Evolutionary conservation across 2,888 invertebrate species (phyloP).

Genomic region (Andrena camellia): DNA sequence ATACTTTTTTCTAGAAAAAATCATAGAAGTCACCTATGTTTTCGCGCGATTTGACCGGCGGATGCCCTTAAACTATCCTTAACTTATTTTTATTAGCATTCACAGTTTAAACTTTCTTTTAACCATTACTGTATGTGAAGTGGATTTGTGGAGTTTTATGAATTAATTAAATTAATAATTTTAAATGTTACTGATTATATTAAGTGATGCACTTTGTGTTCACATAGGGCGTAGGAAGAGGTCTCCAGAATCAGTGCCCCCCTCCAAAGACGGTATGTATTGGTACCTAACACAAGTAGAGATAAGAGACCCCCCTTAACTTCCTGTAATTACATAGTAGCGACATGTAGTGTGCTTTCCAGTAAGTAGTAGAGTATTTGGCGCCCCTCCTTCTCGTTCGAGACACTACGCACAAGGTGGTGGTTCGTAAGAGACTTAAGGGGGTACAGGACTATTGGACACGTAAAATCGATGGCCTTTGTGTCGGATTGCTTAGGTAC

Average conservation of each 20-base stretch:
- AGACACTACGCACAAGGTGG: constrained; percentile 78
- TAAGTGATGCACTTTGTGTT: constrained; percentile 48
- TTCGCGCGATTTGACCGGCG: too few relatives aligned
- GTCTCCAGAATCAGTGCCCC: constrained; percentile 66
- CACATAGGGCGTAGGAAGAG: constrained; percentile 81
- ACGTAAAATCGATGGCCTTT: too few relatives aligned
- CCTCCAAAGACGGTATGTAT: constrained; percentile 60
- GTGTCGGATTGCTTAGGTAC: too few relatives aligned
- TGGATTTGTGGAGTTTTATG: too few relatives aligned
- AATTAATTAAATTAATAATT: too few relatives aligned
- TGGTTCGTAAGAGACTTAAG: constrained; percentile 73
- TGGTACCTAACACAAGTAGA: background rate
- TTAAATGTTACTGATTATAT: background rate
- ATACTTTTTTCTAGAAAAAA: too few relatives aligned
- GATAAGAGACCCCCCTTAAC: constrained; percentile 33
- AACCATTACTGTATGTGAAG: too few relatives aligned
- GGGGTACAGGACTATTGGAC: too few relatives aligned
- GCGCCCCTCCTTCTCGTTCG: constrained; percentile 53
- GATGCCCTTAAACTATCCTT: too few relatives aligned
- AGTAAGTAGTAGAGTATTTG: constrained; percentile 56
- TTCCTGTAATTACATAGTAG: constrained; percentile 56
- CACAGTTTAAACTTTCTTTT: too few relatives aligned
- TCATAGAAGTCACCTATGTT: too few relatives aligned
- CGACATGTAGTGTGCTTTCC: constrained; percentile 59
- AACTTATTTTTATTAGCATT: too few relatives aligned